A percentile compares a stretch with the other conserved stretches of the same genome.
Conservation (phyloP, 2,113 vertebrate genomes). For the Chiloscyllium plagiosum region DNA sequence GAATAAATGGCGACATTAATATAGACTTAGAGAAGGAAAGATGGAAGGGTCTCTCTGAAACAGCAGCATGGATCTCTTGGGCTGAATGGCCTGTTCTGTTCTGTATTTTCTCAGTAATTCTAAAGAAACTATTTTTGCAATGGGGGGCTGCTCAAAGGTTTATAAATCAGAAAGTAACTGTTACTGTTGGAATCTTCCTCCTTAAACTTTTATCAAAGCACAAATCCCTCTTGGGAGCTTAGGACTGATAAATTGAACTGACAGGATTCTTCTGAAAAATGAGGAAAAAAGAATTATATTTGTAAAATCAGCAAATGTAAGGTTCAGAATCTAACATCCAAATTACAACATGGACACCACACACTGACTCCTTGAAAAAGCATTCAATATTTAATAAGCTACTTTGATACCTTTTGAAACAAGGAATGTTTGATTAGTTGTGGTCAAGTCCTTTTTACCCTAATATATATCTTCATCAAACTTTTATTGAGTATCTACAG, state of each 20-base stretch:
- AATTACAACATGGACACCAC: neutral
- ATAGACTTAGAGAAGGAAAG: neutral
- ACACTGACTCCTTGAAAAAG: neutral
- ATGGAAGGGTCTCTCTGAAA: too few species aligned
- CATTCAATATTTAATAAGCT: neutral
- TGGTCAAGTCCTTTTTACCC: neutral
- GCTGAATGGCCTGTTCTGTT: neutral
- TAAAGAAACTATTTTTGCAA: neutral
- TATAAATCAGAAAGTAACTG: neutral
- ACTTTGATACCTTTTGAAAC: constrained; percentile 23
- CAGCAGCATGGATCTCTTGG: neutral
- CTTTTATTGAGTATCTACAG: neutral
- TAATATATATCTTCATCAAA: constrained; percentile 26
- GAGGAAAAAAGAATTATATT: neutral
- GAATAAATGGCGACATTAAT: neutral
- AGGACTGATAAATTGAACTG: neutral
- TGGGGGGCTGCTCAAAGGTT: neutral
- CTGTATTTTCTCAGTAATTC: neutral
- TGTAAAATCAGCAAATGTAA: neutral
- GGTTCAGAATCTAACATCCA: neutral
- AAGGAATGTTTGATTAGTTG: neutral
- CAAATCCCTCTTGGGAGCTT: neutral
- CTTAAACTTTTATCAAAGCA: neutral
- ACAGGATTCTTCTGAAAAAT: neutral
- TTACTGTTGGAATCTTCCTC: neutral